Evolutionary conservation across 2,797 vertebrate species (phyloP).

Genomic region (Sebastes wilsoni): DNA sequence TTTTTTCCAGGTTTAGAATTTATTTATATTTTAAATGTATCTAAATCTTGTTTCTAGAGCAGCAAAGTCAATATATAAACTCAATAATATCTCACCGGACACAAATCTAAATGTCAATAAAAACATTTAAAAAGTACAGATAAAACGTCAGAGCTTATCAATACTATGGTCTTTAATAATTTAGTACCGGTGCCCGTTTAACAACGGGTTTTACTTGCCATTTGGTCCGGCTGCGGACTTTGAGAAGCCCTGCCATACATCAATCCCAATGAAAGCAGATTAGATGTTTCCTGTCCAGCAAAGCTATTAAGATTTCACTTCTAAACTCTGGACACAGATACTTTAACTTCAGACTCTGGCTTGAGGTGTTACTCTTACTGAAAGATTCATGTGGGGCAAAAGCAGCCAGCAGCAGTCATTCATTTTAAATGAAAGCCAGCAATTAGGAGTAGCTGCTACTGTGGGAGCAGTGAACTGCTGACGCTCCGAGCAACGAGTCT

Average conservation of each 20-base stretch:
- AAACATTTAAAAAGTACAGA: no score
- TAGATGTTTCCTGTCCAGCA: not conserved
- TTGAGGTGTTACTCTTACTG: not conserved
- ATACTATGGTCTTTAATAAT: no score
- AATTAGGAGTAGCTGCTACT: constrained; percentile 39
- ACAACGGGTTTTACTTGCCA: no score
- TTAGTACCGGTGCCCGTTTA: fast-evolving
- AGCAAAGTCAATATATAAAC: no score
- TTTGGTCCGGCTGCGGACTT: no score
- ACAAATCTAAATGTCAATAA: no score
- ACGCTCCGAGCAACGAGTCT: constrained; percentile 17
- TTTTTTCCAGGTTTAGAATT: no score
- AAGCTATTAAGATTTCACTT: not conserved
- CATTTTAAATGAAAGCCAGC: constrained; percentile 41
- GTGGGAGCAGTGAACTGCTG: constrained; percentile 19
- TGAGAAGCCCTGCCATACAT: no score
- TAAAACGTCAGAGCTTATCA: no score
- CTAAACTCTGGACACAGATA: not conserved
- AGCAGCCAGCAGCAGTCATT: constrained; percentile 27
- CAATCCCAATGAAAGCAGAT: not conserved
- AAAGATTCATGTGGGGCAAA: constrained; percentile 26
- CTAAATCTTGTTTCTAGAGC: no score
- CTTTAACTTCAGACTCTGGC: not conserved
- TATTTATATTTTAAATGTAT: no score
- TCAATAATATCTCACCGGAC: no score